These are phyloP conservation scores for Babylonia areolata DNA, from an alignment of 1,140 invertebrate species.

Conservation along the genomic window DNA sequence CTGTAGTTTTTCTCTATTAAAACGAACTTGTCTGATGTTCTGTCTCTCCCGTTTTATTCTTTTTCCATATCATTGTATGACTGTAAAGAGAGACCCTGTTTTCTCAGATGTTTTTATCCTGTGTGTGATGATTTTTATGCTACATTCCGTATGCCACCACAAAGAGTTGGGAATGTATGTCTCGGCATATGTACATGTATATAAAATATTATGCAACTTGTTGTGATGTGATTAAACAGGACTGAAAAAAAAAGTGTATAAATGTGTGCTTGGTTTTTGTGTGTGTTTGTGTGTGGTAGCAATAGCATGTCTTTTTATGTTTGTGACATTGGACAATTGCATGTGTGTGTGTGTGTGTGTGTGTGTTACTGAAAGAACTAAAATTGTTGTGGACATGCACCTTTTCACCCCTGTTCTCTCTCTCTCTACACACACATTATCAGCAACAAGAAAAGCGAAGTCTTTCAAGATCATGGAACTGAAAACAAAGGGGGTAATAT, in stretches of 20 bases:
- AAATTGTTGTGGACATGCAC: no score
- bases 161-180: not conserved
- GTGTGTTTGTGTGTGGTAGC: constrained; percentile 26
- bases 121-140: not conserved
- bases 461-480: no score
- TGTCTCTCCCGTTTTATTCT: not conserved
- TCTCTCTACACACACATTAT: no score
- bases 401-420: no score
- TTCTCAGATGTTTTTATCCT: not conserved
- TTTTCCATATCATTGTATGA: not conserved
- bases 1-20: no score
- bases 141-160: constrained; percentile 2
- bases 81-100: not conserved
- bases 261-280: not conserved
- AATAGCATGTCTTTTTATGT: not conserved
- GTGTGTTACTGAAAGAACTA: not conserved
- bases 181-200: not conserved
- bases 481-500: no score
- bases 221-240: not conserved
- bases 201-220: constrained; percentile 13
- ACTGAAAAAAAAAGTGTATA: not conserved
- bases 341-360: constrained; percentile 23
- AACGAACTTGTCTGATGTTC: no score
- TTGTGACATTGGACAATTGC: not conserved
- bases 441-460: no score